phyloP scores from a whole-genome alignment of 2,113 vertebrate genomes.

The Gambusia affinis region DNA sequence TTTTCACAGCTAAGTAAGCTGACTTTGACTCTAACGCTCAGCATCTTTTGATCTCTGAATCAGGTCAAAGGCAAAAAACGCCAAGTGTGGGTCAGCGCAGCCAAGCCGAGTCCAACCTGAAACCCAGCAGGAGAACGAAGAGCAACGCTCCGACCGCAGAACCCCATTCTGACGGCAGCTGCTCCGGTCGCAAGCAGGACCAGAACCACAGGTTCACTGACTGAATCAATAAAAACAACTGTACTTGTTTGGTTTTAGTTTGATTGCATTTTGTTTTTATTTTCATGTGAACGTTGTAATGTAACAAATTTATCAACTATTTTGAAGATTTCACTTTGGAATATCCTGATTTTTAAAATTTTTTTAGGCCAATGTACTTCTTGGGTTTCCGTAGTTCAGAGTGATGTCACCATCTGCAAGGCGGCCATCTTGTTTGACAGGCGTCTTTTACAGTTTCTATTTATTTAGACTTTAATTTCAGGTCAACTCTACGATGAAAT shows the following conservation, averaged over 20 bases:
- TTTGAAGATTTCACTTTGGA: no score
- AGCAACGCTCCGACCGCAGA: conserved; percentile 62
- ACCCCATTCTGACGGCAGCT: conserved; percentile 61
- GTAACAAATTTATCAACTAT: no score
- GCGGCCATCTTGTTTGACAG: no score
- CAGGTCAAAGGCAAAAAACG: conserved; percentile 77
- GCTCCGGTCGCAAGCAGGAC: conserved; percentile 51
- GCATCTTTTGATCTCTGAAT: conserved; percentile 18
- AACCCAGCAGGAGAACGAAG: conserved; percentile 70
- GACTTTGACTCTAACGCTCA: background rate
- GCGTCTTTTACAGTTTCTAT: no score
- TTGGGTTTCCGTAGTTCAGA: no score
- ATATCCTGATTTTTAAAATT: no score
- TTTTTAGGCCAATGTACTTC: no score
- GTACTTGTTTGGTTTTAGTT: conserved; percentile 1
- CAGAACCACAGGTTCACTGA: conserved; percentile 53
- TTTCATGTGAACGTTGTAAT: conserved; percentile 49
- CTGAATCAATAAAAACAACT: background rate
- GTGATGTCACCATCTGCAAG: no score
- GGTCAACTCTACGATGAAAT: no score
- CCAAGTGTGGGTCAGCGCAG: conserved; percentile 54
- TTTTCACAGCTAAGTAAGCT: background rate
- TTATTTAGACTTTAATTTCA: no score
- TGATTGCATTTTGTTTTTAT: conserved; percentile 36
- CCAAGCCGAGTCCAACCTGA: conserved; percentile 74